Conservation (phyloP, 1,140 invertebrate genomes). For the Drosophila kepulauana region DNA sequence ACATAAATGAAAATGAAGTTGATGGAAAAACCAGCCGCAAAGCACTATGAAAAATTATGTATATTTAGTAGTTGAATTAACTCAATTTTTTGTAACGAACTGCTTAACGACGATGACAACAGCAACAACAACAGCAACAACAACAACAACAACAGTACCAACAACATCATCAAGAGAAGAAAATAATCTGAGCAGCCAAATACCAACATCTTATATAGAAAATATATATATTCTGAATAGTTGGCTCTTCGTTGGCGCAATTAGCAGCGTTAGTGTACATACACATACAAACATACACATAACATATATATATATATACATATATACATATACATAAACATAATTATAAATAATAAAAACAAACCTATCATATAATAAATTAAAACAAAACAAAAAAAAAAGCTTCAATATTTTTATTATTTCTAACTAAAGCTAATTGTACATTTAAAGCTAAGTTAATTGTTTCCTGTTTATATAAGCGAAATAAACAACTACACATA, state of each 20-base stretch:
- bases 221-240: constrained; percentile 57
- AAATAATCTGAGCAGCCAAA: constrained; percentile 50
- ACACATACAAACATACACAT: constrained; percentile 52
- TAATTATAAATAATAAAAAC: constrained; percentile 44
- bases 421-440: constrained; percentile 77
- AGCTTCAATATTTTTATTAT: constrained; percentile 82
- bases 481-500: constrained; percentile 65
- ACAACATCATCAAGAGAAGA: constrained; percentile 1
- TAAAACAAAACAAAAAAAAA: constrained; percentile 66
- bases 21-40: constrained; percentile 47
- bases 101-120: constrained; percentile 19
- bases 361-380: constrained; percentile 64
- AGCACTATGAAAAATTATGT: constrained; percentile 62
- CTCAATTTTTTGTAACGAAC: constrained; percentile 64
- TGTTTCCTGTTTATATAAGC: constrained; percentile 81
- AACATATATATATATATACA: constrained; percentile 37
- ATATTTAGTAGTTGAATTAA: constrained; percentile 77
- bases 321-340: constrained; percentile 49
- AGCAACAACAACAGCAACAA: constrained; percentile 17
- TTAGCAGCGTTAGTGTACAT: constrained; percentile 66
- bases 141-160: constrained; percentile 6
- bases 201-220: constrained; percentile 61
- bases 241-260: constrained; percentile 48
- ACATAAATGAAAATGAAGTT: constrained; percentile 17
- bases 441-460: constrained; percentile 77